Evolutionary conservation across 2,797 vertebrate genomes (phyloP).

Genomic region (Melanotaenia maccullochi): DNA sequence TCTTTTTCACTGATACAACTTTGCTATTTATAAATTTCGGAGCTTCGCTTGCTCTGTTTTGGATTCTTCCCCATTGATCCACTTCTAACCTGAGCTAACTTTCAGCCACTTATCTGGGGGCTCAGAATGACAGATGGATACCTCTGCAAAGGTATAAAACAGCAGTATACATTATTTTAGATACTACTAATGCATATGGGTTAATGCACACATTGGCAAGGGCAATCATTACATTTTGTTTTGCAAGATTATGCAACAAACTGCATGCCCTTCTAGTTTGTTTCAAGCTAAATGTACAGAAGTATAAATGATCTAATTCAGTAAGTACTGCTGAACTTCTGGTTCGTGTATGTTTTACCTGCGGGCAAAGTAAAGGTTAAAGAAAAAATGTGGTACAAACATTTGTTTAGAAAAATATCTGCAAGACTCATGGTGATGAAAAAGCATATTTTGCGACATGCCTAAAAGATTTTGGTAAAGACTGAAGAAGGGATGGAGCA

Average conservation of each 20-base stretch:
- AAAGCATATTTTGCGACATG: no score
- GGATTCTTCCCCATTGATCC: no score
- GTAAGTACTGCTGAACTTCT: background rate
- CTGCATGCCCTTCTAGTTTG: background rate
- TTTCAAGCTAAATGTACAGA: background rate
- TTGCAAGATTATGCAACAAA: background rate
- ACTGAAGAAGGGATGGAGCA: slow-evolving; percentile 9
- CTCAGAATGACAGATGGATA: no score
- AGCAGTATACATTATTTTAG: background rate
- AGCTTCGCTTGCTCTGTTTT: no score
- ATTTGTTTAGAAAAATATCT: background rate
- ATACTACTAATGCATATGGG: no score
- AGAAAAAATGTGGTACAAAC: background rate
- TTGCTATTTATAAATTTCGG: no score
- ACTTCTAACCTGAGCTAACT: no score
- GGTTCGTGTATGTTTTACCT: background rate
- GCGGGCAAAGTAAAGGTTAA: background rate
- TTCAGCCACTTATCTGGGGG: no score
- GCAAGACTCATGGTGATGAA: background rate
- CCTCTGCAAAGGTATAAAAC: background rate
- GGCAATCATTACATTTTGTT: no score
- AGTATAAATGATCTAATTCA: background rate
- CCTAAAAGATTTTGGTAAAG: slow-evolving; percentile 13
- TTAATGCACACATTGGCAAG: no score
- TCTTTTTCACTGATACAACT: no score